These are phyloP conservation scores for Chymomyza caudatula DNA, from an alignment of 2,888 invertebrate genomes.

Conservation along the genomic window DNA sequence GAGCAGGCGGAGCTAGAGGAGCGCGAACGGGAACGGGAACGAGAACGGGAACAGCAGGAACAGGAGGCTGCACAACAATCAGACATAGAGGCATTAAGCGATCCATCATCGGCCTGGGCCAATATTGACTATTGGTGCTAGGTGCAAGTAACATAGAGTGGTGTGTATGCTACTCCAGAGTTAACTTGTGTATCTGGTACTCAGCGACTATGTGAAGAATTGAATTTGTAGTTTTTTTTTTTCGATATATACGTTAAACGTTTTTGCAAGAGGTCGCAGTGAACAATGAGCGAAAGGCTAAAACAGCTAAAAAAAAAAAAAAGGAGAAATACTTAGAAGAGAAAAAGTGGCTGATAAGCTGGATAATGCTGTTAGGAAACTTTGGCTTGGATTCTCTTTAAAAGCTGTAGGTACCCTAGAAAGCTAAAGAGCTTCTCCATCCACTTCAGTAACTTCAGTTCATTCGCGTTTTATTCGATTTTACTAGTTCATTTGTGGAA, in stretches of 20 bases:
- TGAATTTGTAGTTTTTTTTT: background rate
- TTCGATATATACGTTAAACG: background rate
- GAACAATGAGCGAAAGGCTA: background rate
- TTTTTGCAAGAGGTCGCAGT: background rate
- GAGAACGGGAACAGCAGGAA: conserved; percentile 36
- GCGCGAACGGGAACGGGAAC: conserved; percentile 22
- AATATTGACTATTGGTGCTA: conserved; percentile 66
- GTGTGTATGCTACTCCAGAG: too few species aligned
- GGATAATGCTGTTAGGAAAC: background rate
- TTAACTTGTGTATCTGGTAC: background rate
- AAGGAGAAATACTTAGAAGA: background rate
- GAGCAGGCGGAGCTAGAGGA: conserved; percentile 24
- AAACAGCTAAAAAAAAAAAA: background rate
- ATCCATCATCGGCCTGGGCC: conserved; percentile 44
- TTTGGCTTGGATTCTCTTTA: too few species aligned
- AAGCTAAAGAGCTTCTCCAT: too few species aligned
- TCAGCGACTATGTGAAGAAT: background rate
- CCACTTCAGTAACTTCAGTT: too few species aligned
- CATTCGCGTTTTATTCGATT: too few species aligned
- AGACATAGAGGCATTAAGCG: background rate
- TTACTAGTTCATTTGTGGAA: too few species aligned
- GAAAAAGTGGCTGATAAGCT: background rate
- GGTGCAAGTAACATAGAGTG: background rate
- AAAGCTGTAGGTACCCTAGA: too few species aligned
- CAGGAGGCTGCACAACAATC: background rate